Percentiles rank a stretch among this genome's conserved stretches.
These are phyloP conservation scores for Callitettix versicolor DNA, from an alignment of 1,140 invertebrate species.

Conservation along the genomic window DNA sequence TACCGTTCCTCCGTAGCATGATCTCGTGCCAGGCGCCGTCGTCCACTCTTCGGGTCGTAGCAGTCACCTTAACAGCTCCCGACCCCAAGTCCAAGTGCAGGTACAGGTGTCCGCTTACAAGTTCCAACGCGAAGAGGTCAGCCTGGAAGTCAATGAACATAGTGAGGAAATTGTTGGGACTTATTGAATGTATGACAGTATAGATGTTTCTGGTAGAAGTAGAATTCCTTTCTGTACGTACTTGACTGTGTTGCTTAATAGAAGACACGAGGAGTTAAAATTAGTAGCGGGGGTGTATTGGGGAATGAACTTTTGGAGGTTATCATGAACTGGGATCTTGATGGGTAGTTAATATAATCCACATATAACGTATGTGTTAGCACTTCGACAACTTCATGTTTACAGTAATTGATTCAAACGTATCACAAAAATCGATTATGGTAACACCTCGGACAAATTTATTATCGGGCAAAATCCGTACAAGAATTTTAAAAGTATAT, in stretches of 20 bases:
- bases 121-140: slow-evolving; percentile 87
- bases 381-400: too few species aligned
- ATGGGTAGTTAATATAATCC: too few species aligned
- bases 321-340: too few species aligned
- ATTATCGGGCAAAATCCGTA: too few species aligned
- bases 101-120: slow-evolving; percentile 86
- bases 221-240: background rate
- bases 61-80: slow-evolving; percentile 74
- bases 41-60: slow-evolving; percentile 69
- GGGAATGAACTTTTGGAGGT: too few species aligned
- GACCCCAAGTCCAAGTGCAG: slow-evolving; percentile 85
- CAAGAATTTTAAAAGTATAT: too few species aligned
- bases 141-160: slow-evolving; percentile 50
- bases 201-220: background rate
- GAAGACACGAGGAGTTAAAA: background rate
- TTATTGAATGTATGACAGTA: background rate
- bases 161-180: too few species aligned
- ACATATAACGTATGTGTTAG: too few species aligned
- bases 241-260: background rate
- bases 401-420: too few species aligned
- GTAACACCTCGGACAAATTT: too few species aligned
- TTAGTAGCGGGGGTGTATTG: too few species aligned
- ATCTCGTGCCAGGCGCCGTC: slow-evolving; percentile 90
- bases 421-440: too few species aligned
- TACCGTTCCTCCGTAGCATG: slow-evolving; percentile 60